Evolutionary conservation across 2,888 invertebrate genomes (phyloP).

Genomic region (Acleris cristana): DNA sequence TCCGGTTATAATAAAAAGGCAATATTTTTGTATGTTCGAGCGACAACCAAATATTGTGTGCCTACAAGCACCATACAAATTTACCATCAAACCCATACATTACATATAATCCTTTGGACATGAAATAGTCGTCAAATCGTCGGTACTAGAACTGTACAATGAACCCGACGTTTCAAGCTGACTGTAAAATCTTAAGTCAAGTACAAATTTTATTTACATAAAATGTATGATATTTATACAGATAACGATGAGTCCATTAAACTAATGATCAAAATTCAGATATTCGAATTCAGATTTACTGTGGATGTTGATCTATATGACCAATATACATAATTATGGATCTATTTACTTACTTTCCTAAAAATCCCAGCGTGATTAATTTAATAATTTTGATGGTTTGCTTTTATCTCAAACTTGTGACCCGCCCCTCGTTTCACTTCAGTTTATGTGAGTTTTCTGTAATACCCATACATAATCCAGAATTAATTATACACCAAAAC

Average conservation of each 20-base stretch:
- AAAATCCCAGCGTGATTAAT: too few species aligned
- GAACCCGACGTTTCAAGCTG: conserved; percentile 39
- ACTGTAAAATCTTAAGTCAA: conserved; percentile 58
- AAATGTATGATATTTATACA: conserved; percentile 60
- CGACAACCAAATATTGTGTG: background rate
- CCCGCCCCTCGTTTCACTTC: too few species aligned
- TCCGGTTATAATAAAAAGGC: background rate
- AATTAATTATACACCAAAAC: too few species aligned
- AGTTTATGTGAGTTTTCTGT: too few species aligned
- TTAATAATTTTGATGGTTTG: too few species aligned
- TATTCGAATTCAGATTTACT: too few species aligned
- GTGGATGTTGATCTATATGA: too few species aligned
- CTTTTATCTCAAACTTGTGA: too few species aligned
- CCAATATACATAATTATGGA: too few species aligned
- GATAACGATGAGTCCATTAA: conserved; percentile 61
- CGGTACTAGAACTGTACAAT: conserved; percentile 32
- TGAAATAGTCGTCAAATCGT: conserved; percentile 28
- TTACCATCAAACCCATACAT: conserved; percentile 4
- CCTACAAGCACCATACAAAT: background rate
- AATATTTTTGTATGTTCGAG: conserved; percentile 8
- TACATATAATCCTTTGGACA: conserved; percentile 30
- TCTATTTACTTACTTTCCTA: too few species aligned
- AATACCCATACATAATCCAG: too few species aligned
- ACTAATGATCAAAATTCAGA: conserved; percentile 41
- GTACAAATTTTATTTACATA: conserved; percentile 74